Evolutionary conservation across 2,888 invertebrate genomes (phyloP).

Genomic region (Caenorhabditis becei): DNA sequence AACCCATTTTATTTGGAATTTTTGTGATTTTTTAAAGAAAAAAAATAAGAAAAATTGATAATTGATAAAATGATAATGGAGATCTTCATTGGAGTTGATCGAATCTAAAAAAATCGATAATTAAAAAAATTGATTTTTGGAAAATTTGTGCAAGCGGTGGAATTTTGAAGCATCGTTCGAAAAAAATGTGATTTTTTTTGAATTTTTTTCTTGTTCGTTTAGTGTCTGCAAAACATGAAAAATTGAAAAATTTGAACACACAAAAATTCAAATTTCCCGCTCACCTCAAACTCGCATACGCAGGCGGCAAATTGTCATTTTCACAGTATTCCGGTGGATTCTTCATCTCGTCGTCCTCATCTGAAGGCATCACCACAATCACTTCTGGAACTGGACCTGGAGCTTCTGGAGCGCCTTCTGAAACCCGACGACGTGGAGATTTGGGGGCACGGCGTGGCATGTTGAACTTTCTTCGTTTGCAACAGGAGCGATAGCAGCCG

Average conservation of each 20-base stretch:
- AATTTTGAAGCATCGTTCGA: too few species aligned
- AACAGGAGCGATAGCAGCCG: slow-evolving; percentile 28
- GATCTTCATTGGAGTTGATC: slow-evolving; percentile 1
- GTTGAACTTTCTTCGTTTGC: neutral
- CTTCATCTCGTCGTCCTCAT: neutral
- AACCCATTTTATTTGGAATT: slow-evolving; percentile 43
- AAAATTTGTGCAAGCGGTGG: too few species aligned
- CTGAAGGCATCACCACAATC: neutral
- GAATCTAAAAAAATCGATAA: slow-evolving; percentile 12
- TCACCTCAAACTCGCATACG: neutral
- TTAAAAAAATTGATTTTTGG: too few species aligned
- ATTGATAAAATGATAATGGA: neutral
- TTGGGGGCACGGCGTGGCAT: neutral
- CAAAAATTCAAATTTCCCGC: neutral
- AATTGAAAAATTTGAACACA: too few species aligned
- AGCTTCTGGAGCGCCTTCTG: slow-evolving; percentile 16
- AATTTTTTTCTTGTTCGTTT: too few species aligned
- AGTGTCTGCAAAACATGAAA: too few species aligned
- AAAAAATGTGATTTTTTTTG: neutral
- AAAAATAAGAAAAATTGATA: neutral
- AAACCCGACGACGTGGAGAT: neutral
- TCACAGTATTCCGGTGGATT: neutral
- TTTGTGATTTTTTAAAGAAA: slow-evolving; percentile 4
- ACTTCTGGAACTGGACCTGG: slow-evolving; percentile 2
- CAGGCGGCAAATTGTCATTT: neutral